Evolutionary conservation across 2,113 vertebrate species (phyloP).

Genomic region (Trogon surrucura): DNA sequence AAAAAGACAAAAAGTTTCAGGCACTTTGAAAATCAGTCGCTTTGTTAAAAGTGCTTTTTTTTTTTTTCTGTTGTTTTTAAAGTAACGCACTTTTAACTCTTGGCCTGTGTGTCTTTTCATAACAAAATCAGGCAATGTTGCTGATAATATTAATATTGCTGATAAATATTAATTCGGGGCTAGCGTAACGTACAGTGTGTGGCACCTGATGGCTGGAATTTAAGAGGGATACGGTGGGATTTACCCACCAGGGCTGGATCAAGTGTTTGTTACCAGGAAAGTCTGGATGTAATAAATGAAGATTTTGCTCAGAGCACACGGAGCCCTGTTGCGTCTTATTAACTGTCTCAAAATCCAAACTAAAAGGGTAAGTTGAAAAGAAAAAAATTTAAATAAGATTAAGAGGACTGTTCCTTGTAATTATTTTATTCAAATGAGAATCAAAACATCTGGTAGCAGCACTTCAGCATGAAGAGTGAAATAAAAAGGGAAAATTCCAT

Average conservation of each 20-base stretch:
- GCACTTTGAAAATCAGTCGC: background rate
- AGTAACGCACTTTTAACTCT: background rate
- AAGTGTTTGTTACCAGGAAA: background rate
- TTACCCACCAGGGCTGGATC: background rate
- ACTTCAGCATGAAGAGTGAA: background rate
- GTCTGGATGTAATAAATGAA: background rate
- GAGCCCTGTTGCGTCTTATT: background rate
- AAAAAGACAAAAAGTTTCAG: background rate
- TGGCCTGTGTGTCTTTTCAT: background rate
- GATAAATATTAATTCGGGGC: background rate
- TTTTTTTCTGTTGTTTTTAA: background rate
- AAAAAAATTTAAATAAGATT: background rate
- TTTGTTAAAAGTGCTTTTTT: background rate
- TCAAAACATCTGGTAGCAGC: background rate
- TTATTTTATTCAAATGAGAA: background rate
- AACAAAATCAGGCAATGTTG: background rate
- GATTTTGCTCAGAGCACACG: background rate
- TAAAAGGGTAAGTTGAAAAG: background rate
- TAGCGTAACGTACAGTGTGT: background rate
- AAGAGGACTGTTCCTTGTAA: background rate
- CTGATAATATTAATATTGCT: background rate
- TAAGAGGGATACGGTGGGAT: fast-evolving
- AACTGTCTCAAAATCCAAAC: background rate
- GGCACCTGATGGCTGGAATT: background rate
- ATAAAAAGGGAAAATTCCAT: background rate